Conservation (phyloP, 2,113 vertebrate species). For the Nibea coibor region DNA sequence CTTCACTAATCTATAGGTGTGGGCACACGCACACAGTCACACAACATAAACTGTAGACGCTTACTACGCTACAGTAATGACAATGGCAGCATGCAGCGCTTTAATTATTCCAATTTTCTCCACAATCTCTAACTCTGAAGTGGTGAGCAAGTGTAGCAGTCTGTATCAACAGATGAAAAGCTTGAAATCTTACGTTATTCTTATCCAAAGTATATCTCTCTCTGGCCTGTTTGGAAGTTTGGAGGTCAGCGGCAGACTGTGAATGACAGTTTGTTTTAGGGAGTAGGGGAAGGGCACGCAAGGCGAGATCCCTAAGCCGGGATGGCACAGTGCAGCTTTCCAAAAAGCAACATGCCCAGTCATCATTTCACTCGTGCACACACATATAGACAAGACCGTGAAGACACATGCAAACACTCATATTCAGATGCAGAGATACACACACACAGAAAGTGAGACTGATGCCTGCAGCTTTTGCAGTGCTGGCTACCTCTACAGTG, state of each 20-base stretch:
- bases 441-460: constrained; percentile 9
- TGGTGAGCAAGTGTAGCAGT: not conserved
- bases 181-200: constrained; percentile 43
- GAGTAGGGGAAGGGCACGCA: constrained; percentile 25
- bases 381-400: constrained; percentile 36
- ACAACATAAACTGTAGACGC: constrained; percentile 33
- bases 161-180: constrained; percentile 40
- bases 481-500: constrained; percentile 23
- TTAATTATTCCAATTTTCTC: constrained; percentile 47
- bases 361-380: constrained; percentile 53
- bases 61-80: constrained; percentile 42
- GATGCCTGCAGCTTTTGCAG: constrained; percentile 1
- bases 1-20: constrained; percentile 11
- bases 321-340: constrained; percentile 35
- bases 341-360: constrained; percentile 60
- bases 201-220: constrained; percentile 47
- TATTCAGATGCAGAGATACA: not conserved
- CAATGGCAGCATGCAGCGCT: constrained; percentile 34
- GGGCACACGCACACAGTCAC: not conserved
- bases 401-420: constrained; percentile 17
- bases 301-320: constrained; percentile 6
- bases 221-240: constrained; percentile 37
- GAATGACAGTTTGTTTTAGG: constrained; percentile 58
- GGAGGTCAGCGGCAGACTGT: constrained; percentile 38
- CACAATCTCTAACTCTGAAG: constrained; percentile 45